Evolutionary conservation across 2,888 invertebrate species (phyloP).

Genomic region (Iphiclides podalirius): DNA sequence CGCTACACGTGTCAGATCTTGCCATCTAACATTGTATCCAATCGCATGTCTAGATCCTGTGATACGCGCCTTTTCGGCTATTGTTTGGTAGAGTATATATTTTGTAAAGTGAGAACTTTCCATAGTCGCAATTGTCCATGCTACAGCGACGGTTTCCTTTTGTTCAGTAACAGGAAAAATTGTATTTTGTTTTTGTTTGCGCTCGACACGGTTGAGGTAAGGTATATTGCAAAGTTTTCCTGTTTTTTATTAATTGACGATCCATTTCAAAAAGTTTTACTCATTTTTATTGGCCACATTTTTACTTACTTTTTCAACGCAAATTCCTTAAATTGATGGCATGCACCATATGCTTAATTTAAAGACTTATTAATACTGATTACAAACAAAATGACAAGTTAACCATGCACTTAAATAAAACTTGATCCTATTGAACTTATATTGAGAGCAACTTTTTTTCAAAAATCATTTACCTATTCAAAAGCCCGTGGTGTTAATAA

Average conservation of each 20-base stretch:
- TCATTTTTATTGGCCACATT: no score
- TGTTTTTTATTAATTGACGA: no score
- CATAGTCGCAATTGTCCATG: slow-evolving; percentile 4
- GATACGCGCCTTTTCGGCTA: slow-evolving; percentile 2
- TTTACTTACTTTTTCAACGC: no score
- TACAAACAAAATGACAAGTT: no score
- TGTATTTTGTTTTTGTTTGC: background rate
- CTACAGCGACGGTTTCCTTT: background rate
- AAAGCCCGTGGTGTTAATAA: background rate
- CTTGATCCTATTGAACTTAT: no score
- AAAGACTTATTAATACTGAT: no score
- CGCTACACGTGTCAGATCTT: background rate
- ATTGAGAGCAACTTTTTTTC: no score
- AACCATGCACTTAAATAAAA: no score
- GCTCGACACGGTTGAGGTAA: background rate
- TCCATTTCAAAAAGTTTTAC: no score
- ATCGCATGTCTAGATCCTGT: background rate
- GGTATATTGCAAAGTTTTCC: background rate
- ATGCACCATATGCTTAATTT: no score
- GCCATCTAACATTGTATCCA: background rate
- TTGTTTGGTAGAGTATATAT: slow-evolving; percentile 7
- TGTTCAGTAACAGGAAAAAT: background rate
- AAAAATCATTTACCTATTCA: background rate
- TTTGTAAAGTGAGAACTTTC: background rate
- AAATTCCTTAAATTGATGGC: no score